Percentiles rank a stretch among this genome's conserved stretches.
Conservation (phyloP, 23 tunicate genomes). For the Styela plicata region DNA sequence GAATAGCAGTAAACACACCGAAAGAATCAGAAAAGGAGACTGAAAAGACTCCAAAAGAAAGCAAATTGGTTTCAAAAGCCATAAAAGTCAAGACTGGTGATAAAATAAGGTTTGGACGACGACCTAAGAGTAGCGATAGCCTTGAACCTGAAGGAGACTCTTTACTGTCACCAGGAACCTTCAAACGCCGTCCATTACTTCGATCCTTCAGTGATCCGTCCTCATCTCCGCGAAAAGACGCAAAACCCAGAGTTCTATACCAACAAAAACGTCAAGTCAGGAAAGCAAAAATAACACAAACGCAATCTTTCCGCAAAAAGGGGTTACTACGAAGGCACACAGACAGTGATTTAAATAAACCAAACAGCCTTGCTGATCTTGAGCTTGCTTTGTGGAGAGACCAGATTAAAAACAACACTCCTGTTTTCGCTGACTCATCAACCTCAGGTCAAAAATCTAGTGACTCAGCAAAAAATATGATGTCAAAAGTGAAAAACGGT, state of each 20-base stretch:
- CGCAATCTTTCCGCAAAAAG: background rate
- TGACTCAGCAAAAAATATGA: background rate
- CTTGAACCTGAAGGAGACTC: background rate
- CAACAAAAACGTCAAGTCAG: constrained; percentile 9
- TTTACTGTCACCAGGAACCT: background rate
- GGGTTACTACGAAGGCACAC: background rate
- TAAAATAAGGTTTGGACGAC: background rate
- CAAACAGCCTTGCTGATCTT: background rate
- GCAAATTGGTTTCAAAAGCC: background rate
- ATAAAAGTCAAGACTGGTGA: background rate
- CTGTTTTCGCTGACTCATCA: background rate
- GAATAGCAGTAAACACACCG: background rate
- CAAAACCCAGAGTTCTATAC: constrained; percentile 7
- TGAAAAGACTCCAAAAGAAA: no score
- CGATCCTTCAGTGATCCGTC: constrained; percentile 22
- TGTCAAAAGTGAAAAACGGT: constrained; percentile 13
- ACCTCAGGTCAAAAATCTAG: background rate
- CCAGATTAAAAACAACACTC: background rate
- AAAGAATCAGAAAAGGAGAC: no score
- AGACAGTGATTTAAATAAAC: background rate
- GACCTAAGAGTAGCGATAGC: background rate
- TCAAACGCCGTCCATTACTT: background rate
- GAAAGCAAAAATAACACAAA: constrained; percentile 10
- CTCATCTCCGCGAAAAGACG: constrained; percentile 10
- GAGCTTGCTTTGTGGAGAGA: constrained; percentile 4